phyloP scores from a whole-genome alignment of 2,888 invertebrate species.

The Phalera bucephala region DNA sequence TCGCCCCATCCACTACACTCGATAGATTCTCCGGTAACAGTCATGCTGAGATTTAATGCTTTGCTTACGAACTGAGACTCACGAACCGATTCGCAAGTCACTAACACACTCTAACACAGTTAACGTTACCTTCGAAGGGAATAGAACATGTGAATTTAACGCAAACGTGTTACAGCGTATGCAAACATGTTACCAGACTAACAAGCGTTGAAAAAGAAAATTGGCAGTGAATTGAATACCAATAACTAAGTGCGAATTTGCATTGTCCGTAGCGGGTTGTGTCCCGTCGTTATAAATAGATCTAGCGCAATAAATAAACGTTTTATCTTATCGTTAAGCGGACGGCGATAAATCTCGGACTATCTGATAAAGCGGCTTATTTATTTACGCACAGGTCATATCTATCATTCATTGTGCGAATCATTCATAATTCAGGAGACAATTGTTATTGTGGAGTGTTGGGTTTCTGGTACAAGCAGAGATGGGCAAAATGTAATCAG shows the following conservation, averaged over 20 bases:
- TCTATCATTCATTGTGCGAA: conserved; percentile 33
- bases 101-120: conserved; percentile 25
- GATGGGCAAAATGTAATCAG: too few relatives aligned
- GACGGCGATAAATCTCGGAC: conserved; percentile 56
- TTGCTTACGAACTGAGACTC: conserved; percentile 44
- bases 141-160: conserved; percentile 20
- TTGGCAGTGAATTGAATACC: conserved; percentile 44
- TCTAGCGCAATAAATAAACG: conserved; percentile 58
- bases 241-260: conserved; percentile 59
- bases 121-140: conserved; percentile 23
- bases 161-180: conserved; percentile 23
- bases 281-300: conserved; percentile 59
- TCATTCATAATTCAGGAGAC: conserved; percentile 24
- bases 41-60: conserved; percentile 68
- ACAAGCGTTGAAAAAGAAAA: conserved; percentile 47
- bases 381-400: conserved; percentile 34
- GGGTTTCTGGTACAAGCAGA: background rate
- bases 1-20: conserved; percentile 41
- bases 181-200: conserved; percentile 32
- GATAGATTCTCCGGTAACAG: conserved; percentile 47
- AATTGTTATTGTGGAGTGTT: background rate
- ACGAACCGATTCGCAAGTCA: conserved; percentile 41
- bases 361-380: conserved; percentile 49
- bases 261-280: conserved; percentile 54
- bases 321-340: conserved; percentile 57